Percentiles rank a stretch among this genome's conserved stretches.
Conservation (phyloP, 2,797 vertebrate species). For the Lepus oiostolus region DNA sequence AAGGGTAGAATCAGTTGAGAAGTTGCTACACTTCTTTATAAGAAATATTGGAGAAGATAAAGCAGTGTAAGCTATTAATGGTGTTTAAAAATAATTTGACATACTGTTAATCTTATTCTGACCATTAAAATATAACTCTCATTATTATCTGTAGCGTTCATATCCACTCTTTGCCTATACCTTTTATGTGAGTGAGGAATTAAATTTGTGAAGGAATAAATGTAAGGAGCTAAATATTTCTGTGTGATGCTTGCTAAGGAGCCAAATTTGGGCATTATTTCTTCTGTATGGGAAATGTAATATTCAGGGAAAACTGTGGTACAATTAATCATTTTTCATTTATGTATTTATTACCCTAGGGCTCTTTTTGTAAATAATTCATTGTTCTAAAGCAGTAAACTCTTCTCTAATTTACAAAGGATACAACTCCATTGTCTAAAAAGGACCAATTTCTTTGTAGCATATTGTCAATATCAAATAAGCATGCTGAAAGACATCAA, state of each 20-base stretch:
- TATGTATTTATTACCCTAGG: constrained; percentile 42
- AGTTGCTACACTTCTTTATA: constrained; percentile 58
- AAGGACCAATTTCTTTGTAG: constrained; percentile 31
- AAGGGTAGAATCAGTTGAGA: constrained; percentile 49
- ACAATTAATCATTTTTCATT: constrained; percentile 49
- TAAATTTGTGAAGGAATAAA: background rate
- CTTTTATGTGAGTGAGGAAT: background rate
- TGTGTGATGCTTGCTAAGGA: constrained; percentile 41
- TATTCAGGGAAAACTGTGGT: background rate
- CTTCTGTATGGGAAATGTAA: constrained; percentile 32
- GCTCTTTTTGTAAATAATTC: constrained; percentile 18
- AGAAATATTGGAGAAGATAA: constrained; percentile 42
- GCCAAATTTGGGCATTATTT: background rate
- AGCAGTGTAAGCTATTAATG: background rate
- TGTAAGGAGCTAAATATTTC: constrained; percentile 10
- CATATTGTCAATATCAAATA: constrained; percentile 44
- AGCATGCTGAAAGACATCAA: background rate
- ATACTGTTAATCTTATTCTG: constrained; percentile 11
- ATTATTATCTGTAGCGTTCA: background rate
- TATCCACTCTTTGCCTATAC: background rate
- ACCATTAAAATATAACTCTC: background rate
- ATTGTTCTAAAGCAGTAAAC: constrained; percentile 36
- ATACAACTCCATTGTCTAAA: constrained; percentile 8
- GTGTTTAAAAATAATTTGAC: constrained; percentile 22
- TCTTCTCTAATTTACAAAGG: constrained; percentile 25